Evolutionary conservation across 2,888 invertebrate genomes (phyloP).

Genomic region (Hemaris fuciformis): DNA sequence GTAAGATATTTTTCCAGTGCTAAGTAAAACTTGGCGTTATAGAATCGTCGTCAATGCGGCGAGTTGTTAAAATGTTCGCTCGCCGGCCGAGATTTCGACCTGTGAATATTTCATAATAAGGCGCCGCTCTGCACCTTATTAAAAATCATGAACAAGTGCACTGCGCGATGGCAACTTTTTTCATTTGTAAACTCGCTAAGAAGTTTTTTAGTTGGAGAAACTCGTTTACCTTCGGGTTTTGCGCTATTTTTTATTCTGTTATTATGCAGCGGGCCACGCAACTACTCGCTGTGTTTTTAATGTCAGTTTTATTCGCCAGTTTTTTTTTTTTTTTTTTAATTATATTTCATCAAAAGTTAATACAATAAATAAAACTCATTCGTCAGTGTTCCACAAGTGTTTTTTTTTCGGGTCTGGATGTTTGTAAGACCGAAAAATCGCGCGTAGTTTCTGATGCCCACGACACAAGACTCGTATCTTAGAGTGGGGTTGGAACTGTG

Average conservation of each 20-base stretch:
- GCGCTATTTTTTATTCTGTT: neutral
- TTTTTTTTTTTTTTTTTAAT: neutral
- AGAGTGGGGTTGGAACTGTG: no score
- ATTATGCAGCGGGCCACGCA: neutral
- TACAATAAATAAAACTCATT: no score
- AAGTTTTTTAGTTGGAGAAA: constrained; percentile 7
- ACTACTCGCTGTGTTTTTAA: neutral
- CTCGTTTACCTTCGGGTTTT: neutral
- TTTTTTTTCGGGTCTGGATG: no score
- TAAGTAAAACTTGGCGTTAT: no score
- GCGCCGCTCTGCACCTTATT: constrained; percentile 4
- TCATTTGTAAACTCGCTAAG: constrained; percentile 9
- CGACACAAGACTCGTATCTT: no score
- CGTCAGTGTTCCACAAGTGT: no score
- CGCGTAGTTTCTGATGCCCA: no score
- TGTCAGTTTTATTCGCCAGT: neutral
- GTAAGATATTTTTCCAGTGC: no score
- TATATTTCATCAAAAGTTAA: neutral
- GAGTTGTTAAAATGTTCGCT: neutral
- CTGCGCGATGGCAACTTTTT: constrained; percentile 8
- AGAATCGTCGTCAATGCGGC: neutral
- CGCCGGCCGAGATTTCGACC: neutral
- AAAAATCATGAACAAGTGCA: constrained; percentile 10
- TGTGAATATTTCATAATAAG: neutral
- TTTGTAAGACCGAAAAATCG: no score